Evolutionary conservation across 2,113 vertebrate species (phyloP).

Genomic region (Chloropsis cyanopogon): DNA sequence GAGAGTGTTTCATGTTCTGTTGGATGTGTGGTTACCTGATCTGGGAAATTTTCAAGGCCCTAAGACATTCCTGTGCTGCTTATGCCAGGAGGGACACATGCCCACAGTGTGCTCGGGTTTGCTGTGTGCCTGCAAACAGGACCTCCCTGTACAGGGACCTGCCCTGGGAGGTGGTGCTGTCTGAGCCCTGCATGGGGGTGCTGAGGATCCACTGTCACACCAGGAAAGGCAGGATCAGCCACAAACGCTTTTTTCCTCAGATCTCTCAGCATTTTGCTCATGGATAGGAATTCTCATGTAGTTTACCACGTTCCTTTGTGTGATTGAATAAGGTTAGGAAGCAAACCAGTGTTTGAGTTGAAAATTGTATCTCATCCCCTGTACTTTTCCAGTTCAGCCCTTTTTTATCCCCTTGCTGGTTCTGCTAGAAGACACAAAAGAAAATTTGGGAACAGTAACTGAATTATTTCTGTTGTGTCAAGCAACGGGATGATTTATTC

Average conservation of each 20-base stretch:
- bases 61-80: rapidly evolving
- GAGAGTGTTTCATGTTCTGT: rapidly evolving
- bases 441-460: neutral
- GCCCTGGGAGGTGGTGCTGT: neutral
- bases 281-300: neutral
- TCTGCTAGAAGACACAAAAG: neutral
- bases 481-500: neutral
- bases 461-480: neutral
- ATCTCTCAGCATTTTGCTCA: neutral
- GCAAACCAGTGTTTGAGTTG: rapidly evolving
- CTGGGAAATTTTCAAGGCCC: neutral
- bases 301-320: neutral
- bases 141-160: neutral
- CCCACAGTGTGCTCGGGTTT: rapidly evolving
- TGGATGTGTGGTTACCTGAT: neutral
- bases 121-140: neutral
- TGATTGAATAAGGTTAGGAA: rapidly evolving
- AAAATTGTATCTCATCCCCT: neutral
- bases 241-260: neutral
- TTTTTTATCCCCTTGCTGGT: neutral
- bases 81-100: rapidly evolving
- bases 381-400: neutral
- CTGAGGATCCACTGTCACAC: neutral
- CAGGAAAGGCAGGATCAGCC: neutral
- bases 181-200: rapidly evolving